Evolutionary conservation across 2,888 invertebrate genomes (phyloP).

Genomic region (Cerastis leucographa): DNA sequence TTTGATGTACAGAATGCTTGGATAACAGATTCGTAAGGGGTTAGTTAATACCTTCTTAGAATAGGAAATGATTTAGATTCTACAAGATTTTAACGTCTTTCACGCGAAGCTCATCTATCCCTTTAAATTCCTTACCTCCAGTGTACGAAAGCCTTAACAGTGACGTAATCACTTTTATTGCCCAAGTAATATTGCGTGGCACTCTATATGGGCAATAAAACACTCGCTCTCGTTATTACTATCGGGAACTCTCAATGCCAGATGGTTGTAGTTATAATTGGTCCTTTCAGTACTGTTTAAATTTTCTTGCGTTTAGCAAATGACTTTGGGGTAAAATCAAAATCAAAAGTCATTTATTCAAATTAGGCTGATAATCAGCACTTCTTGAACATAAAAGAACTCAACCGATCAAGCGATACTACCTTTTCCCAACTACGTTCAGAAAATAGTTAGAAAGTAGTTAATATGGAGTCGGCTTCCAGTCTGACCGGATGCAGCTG

Average conservation of each 20-base stretch:
- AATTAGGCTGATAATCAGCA: too few relatives aligned
- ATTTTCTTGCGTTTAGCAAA: neutral
- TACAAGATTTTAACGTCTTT: neutral
- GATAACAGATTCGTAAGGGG: too few relatives aligned
- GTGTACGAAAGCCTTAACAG: neutral
- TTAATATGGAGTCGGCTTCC: too few relatives aligned
- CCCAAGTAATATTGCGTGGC: slow-evolving; percentile 33
- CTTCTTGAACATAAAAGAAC: too few relatives aligned
- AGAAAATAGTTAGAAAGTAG: too few relatives aligned
- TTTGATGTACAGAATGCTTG: too few relatives aligned
- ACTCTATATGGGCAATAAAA: slow-evolving; percentile 16
- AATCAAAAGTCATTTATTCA: too few relatives aligned
- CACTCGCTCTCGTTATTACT: slow-evolving; percentile 10
- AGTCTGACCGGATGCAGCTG: too few relatives aligned
- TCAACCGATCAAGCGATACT: too few relatives aligned
- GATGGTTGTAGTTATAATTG: slow-evolving; percentile 8
- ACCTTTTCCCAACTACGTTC: too few relatives aligned
- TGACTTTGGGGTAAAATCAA: neutral
- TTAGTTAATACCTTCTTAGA: neutral
- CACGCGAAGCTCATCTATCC: neutral
- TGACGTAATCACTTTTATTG: slow-evolving; percentile 31
- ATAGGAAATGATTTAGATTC: neutral
- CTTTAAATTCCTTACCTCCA: neutral
- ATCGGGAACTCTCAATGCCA: slow-evolving; percentile 5
- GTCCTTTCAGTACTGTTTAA: neutral